Evolutionary conservation across 2,888 invertebrate genomes (phyloP).

Genomic region (Stomorhina lunata): DNA sequence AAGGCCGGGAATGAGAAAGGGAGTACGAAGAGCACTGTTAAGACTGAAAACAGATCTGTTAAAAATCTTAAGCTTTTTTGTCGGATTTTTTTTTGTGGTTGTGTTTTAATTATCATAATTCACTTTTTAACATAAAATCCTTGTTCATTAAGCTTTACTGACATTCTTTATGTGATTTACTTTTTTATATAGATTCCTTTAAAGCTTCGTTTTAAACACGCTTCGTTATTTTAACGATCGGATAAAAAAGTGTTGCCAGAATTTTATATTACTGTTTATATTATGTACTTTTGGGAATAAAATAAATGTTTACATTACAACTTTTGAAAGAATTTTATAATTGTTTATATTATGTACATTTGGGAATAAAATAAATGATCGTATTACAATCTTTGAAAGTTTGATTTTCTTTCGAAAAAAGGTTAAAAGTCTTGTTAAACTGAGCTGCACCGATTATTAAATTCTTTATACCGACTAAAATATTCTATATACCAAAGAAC

Average conservation of each 20-base stretch:
- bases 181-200: neutral
- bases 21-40: neutral
- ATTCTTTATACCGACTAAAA: no score
- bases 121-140: no score
- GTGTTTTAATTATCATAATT: neutral
- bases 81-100: neutral
- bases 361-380: no score
- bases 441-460: no score
- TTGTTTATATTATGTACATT: no score
- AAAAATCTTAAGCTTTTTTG: neutral
- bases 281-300: no score
- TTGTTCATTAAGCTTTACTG: neutral
- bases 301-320: no score
- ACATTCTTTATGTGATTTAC: neutral
- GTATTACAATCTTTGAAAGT: no score
- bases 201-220: neutral
- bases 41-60: neutral
- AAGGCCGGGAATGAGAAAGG: neutral
- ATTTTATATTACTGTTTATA: neutral
- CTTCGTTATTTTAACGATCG: slow-evolving; percentile 29
- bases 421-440: no score
- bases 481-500: no score
- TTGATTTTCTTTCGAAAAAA: no score
- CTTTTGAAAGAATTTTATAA: no score
- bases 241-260: neutral